Base-by-base conservation (phyloP, 1,140 invertebrate genomes). In the Cotesia chilonis region DNA sequence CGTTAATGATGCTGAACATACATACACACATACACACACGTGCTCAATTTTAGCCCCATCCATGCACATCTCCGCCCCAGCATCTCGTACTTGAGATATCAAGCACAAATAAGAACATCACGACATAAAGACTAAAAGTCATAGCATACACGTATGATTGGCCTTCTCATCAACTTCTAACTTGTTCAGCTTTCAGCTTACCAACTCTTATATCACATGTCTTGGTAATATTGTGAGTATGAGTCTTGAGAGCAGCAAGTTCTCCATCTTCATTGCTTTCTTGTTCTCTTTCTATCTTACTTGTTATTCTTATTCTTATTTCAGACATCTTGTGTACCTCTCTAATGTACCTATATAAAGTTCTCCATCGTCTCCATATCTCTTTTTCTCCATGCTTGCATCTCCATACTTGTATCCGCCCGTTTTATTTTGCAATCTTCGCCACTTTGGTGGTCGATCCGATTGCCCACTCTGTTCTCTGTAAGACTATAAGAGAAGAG, bases 361-460 rank as follows among this genome's bases (percentile, higher is more conserved):
- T 47, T 47, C 41, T 73, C 59, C 9, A 9, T 35, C 55, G 51
- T 66, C 60, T 60, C 59, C 59, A 47, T 73, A 47, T 57, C 38
- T 37, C 28, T 67, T 28, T 63, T 68, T 52, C 12, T 73, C 65
- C 37, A 68, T 59, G 7, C 36, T 73, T 69, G 63, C 66, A 28
- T 75, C 75, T 72, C 51, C 63, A 67, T 69, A 63, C 71, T 67
- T 72, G 70, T 75, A 64, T 57, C 69, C 69, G 61, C 51, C 60
- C 36, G 64, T 74, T 74, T 74, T 47, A 47, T 47, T 47, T 47
- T 10, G 66, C 71, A 69, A 72, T 74, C 70, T 74, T 72, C 57
- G 79, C 77, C 73, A 78, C 79, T 76, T 78, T 80, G 79, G 79
- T 80, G 79, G 78, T 76, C 79, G 74, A 73, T 74, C 72, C 73